Evolutionary conservation across 2,113 vertebrate genomes (phyloP).

Genomic region (Psammodynastes pulverulentus): DNA sequence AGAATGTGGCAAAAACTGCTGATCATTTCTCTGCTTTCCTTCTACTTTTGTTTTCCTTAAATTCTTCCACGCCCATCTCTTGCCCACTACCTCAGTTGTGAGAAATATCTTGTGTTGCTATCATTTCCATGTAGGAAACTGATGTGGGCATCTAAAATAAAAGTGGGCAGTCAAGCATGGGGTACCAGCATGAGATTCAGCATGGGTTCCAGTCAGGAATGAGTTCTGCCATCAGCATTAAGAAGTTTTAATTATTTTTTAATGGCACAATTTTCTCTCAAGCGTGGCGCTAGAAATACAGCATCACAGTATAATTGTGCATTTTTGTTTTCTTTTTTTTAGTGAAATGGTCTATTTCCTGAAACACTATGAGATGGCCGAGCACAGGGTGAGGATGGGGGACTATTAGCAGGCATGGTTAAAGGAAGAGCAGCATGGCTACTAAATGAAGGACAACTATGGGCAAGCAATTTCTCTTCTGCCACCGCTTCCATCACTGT

Average conservation of each 20-base stretch:
- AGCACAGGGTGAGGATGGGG: not conserved
- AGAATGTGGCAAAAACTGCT: not conserved
- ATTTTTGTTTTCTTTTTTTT: not conserved
- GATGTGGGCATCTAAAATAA: not conserved
- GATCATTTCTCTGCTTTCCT: not conserved
- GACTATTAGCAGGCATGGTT: not conserved
- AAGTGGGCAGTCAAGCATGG: not conserved
- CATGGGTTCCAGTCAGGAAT: not conserved
- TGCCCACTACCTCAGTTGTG: not conserved
- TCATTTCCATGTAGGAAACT: not conserved
- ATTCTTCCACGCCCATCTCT: conserved; percentile 18
- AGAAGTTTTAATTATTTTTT: not conserved
- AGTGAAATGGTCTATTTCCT: not conserved
- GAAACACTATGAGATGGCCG: not conserved
- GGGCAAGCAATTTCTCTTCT: not conserved
- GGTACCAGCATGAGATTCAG: not conserved
- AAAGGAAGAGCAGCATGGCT: not conserved
- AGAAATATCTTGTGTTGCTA: not conserved
- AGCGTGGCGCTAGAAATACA: not conserved
- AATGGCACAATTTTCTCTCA: not conserved
- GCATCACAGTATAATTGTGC: not conserved
- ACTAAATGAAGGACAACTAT: not conserved
- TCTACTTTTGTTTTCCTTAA: conserved; percentile 4
- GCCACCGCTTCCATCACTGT: not conserved
- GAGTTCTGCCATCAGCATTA: not conserved